Percentiles rank a stretch among this genome's conserved stretches.
phyloP scores from a whole-genome alignment of 2,113 vertebrate species.

The Paratilapia polleni region DNA sequence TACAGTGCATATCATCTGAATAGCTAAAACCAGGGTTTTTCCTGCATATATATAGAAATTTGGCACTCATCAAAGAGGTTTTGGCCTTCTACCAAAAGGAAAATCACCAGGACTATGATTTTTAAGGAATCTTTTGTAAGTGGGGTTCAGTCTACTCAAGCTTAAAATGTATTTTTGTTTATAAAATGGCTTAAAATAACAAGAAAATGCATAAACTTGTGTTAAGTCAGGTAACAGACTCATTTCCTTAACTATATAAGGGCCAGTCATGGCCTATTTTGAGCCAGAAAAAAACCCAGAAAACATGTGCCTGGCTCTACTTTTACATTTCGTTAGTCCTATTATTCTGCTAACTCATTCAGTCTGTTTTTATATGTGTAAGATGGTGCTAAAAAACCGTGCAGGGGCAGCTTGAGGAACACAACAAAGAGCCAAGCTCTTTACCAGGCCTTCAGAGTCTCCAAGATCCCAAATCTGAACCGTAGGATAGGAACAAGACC shows the following conservation, averaged over 20 bases:
- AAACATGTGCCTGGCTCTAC: not conserved
- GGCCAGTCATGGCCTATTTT: not conserved
- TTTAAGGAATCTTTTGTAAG: not conserved
- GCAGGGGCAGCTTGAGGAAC: not conserved
- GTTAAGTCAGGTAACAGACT: not conserved
- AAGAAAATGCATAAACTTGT: too few species aligned
- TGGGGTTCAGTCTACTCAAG: not conserved
- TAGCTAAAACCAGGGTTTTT: too few species aligned
- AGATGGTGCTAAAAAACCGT: not conserved
- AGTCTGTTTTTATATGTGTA: not conserved
- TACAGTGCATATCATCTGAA: not conserved
- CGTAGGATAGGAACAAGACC: not conserved
- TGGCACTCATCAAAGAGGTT: too few species aligned
- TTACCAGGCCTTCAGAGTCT: not conserved
- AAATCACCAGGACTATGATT: not conserved
- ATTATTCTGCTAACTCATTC: not conserved
- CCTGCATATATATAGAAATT: too few species aligned
- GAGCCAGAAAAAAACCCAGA: fast-evolving
- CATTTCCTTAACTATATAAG: not conserved
- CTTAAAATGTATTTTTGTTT: not conserved
- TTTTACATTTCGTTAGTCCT: constrained; percentile 2
- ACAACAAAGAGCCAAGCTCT: not conserved
- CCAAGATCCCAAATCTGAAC: not conserved
- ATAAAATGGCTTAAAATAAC: not conserved
- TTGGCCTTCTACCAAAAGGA: too few species aligned